Evolutionary conservation across 2,888 invertebrate genomes (phyloP), one percentile per base, ranked within the genome.

Genomic region (Tholera decimalis): DNA sequence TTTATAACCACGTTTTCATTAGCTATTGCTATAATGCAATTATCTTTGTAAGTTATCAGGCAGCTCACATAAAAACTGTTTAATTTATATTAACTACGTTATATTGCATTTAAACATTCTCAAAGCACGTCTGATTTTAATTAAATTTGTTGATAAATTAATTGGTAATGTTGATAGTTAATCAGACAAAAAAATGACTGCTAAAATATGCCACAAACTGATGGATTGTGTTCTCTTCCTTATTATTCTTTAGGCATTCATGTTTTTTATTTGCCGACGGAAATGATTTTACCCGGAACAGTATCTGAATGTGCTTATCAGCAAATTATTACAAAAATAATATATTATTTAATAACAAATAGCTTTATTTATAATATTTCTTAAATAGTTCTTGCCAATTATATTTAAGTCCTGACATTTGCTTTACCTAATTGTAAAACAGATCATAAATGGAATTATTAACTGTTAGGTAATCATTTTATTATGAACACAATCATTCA

Each of bases 201-300:
- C 50, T 35, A 39, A 39, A 47, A 33, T 46, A 63, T 43, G 24
- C 26, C 8, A 43, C 4, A n/a, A 30, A 41, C 9, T 30, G 18
- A 13, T 50, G 22, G 13, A 30, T 57, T 2, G 0, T 28, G 18
- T 33, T 41, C 2, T 43, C 9, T 50, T 54, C 22, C 37, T 33
- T 39, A 18, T 30, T 39, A 15, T 35, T 11, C 15, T 44, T 55
- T 15, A 8, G 28, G 11, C 43, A 37, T 58, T 43, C 8, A 37
- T 24, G 11, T 28, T 39, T 15, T 71, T 41, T 47, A 50, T 46
- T 56, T 77, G 58, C 74, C 74, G 74, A 56, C 74, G 74, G 74
- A 22, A 73, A 61, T 11, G 1, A 15, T 28, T 30, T n/a, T 22
- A 35, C 0, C 3, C 22, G 9, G 11, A 26, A 33, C 18, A 37